Conservation (phyloP, 2,888 invertebrate species). For the Ryuthela nishihirai region DNA sequence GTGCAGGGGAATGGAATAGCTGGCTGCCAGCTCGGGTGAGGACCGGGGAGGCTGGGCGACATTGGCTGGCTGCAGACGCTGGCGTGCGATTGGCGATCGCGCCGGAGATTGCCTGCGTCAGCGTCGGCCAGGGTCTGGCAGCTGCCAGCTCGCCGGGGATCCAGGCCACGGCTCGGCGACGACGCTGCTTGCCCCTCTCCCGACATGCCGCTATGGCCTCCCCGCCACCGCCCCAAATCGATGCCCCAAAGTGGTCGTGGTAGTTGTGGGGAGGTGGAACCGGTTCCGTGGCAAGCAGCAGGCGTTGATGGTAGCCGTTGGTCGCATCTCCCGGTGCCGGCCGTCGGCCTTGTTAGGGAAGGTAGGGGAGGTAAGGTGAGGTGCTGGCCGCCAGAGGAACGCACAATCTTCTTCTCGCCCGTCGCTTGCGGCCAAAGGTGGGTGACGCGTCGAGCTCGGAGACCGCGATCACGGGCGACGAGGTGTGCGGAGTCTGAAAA, state of each 20-base stretch:
- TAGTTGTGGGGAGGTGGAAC: neutral
- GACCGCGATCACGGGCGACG: too few species aligned
- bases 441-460: too few species aligned
- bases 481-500: too few species aligned
- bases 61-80: constrained; percentile 8
- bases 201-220: too few species aligned
- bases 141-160: constrained; percentile 16
- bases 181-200: neutral
- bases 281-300: constrained; percentile 4
- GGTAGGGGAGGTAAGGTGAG: constrained; percentile 14
- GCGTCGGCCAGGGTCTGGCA: constrained; percentile 4
- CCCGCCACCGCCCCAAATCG: constrained; percentile 30
- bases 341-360: constrained; percentile 15
- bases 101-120: constrained; percentile 26
- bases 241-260: constrained; percentile 14
- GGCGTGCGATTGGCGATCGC: constrained; percentile 17
- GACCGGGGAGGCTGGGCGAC: constrained; percentile 7
- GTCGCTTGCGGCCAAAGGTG: too few species aligned
- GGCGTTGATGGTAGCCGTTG: constrained; percentile 15
- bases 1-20: neutral
- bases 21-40: neutral
- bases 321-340: constrained; percentile 3
- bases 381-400: too few species aligned
- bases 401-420: too few species aligned
- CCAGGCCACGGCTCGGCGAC: neutral